Percentiles rank a stretch among this genome's conserved stretches.
Evolutionary conservation across 2,888 invertebrate species (phyloP).

Genomic region (Eueremaeus valkanovi): DNA sequence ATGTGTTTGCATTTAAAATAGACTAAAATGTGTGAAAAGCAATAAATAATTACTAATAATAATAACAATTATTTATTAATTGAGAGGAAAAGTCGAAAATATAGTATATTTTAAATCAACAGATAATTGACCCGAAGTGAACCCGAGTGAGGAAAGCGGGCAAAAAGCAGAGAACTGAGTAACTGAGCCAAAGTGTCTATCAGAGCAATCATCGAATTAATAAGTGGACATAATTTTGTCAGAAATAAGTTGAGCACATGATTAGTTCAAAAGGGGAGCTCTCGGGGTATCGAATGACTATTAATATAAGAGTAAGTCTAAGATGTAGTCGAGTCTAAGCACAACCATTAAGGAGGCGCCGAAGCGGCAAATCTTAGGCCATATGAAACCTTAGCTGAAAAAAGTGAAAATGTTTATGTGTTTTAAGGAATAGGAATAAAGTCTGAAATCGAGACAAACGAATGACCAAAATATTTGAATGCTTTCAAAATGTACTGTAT

Average conservation of each 20-base stretch:
- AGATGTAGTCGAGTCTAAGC: slow-evolving; percentile 8
- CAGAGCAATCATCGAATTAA: slow-evolving; percentile 28
- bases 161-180: too few species aligned
- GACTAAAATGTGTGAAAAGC: background rate
- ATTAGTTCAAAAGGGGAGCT: background rate
- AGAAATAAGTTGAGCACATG: slow-evolving; percentile 26
- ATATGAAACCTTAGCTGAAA: slow-evolving; percentile 17
- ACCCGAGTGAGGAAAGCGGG: too few species aligned
- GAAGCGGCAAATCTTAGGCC: slow-evolving; percentile 32
- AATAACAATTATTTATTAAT: background rate
- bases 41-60: background rate
- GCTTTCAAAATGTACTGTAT: background rate
- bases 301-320: too few species aligned
- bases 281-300: background rate
- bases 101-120: slow-evolving; percentile 23
- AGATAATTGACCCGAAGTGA: slow-evolving; percentile 25
- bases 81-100: background rate
- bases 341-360: slow-evolving; percentile 34
- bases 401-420: slow-evolving; percentile 19
- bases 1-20: too few species aligned
- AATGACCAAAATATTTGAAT: slow-evolving; percentile 27
- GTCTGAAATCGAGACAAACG: background rate
- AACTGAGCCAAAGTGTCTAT: slow-evolving; percentile 23
- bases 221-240: slow-evolving; percentile 34
- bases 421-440: background rate